Evolutionary conservation across 1,140 invertebrate genomes (phyloP).

Genomic region (Andricus grossulariae): DNA sequence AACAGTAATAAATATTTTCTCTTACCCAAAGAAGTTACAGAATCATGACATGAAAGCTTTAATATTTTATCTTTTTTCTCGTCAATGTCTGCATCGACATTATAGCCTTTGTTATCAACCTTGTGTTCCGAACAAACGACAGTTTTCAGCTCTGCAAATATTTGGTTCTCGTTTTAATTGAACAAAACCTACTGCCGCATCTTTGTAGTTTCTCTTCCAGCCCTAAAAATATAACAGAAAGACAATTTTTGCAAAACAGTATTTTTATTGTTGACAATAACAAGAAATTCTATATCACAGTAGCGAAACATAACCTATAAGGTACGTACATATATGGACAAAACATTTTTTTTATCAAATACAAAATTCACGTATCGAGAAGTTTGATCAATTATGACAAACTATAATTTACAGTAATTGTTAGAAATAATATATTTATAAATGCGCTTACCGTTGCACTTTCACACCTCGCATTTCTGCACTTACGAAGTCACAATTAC

Average conservation of each 20-base stretch:
- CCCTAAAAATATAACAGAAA: not conserved
- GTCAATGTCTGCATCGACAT: not conserved
- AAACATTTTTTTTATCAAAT: not conserved
- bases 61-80: not conserved
- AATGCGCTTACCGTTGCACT: not conserved
- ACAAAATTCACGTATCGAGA: no score
- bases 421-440: no score
- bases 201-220: not conserved
- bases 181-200: not conserved
- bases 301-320: no score
- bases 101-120: not conserved
- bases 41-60: not conserved
- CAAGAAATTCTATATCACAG: no score
- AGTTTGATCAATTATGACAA: no score
- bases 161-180: not conserved
- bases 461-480: not conserved
- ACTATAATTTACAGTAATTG: no score
- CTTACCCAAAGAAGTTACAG: not conserved
- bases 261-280: no score
- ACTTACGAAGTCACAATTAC: not conserved
- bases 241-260: no score
- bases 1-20: not conserved
- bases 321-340: not conserved
- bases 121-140: not conserved
- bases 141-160: not conserved